Evolutionary conservation across 1,140 invertebrate genomes (phyloP).

Genomic region (Drosophila dunni): DNA sequence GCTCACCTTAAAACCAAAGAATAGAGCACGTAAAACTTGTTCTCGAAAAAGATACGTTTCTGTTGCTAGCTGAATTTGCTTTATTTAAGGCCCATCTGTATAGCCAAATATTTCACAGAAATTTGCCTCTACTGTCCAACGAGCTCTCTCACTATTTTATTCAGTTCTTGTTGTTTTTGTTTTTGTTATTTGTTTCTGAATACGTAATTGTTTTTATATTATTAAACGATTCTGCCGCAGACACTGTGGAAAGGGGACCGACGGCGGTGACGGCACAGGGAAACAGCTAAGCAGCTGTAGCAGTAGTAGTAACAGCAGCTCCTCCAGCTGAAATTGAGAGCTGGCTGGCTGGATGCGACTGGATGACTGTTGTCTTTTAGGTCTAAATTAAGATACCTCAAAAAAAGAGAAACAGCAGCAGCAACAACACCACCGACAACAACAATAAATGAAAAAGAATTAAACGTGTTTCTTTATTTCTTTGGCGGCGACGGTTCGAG

Average conservation of each 20-base stretch:
- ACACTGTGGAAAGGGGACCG: not conserved
- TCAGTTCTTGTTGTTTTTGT: not conserved
- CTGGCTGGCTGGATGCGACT: not conserved
- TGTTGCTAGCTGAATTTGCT: constrained; percentile 15
- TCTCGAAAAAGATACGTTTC: constrained; percentile 10
- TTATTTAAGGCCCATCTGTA: constrained; percentile 42
- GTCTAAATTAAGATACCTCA: constrained; percentile 34
- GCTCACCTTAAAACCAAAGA: constrained; percentile 36
- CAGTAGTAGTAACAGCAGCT: constrained; percentile 10
- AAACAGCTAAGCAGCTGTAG: constrained; percentile 9
- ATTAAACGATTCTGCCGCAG: not conserved
- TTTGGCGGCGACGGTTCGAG: constrained; percentile 37
- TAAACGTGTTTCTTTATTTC: constrained; percentile 43
- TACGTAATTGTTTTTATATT: constrained; percentile 43
- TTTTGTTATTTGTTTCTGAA: constrained; percentile 14
- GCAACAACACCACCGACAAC: too few relatives aligned
- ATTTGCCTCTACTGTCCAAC: constrained; percentile 19
- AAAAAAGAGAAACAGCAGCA: constrained; percentile 2
- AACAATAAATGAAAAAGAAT: constrained; percentile 1
- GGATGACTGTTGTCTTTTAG: constrained; percentile 11
- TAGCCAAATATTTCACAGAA: constrained; percentile 29
- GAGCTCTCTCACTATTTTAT: not conserved
- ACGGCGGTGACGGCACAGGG: not conserved
- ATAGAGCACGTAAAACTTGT: constrained; percentile 55
- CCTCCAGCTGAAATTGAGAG: constrained; percentile 20